Conservation (phyloP, 2,797 vertebrate species). For the Orientallactaga sibirica region DNA sequence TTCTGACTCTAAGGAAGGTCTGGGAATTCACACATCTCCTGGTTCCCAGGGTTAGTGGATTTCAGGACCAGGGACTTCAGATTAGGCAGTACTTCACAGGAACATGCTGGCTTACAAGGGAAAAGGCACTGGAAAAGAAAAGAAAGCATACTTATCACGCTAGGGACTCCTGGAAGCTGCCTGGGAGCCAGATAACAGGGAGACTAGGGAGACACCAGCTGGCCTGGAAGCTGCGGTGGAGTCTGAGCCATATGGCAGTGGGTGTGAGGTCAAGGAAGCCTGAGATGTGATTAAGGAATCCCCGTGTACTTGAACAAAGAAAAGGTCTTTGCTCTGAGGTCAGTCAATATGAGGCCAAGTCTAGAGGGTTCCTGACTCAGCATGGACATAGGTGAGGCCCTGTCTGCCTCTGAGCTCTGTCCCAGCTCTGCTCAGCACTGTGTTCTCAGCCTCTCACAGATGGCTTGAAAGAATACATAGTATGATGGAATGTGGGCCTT, state of each 20-base stretch:
- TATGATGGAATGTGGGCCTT: accelerated
- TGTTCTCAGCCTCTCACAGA: not conserved
- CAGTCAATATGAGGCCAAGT: accelerated
- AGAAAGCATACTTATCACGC: not conserved
- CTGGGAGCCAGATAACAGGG: not conserved
- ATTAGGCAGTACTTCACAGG: accelerated
- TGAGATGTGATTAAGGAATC: no score
- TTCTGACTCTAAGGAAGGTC: not conserved
- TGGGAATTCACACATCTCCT: not conserved
- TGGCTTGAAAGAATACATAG: accelerated
- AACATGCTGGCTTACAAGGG: not conserved
- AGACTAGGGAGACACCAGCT: not conserved
- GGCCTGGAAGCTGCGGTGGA: not conserved
- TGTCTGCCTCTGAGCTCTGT: accelerated
- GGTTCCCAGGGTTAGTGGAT: no score
- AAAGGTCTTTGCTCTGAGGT: accelerated
- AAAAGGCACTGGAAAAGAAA: no score
- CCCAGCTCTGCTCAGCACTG: accelerated
- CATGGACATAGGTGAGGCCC: not conserved
- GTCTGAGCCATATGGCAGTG: accelerated
- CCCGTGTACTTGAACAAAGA: not conserved
- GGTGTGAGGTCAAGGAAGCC: not conserved
- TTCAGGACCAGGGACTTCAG: not conserved
- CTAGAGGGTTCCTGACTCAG: not conserved
- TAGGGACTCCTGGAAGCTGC: not conserved